Evolutionary conservation across 2,797 vertebrate genomes (phyloP).

Genomic region (Fistularia tabacaria): DNA sequence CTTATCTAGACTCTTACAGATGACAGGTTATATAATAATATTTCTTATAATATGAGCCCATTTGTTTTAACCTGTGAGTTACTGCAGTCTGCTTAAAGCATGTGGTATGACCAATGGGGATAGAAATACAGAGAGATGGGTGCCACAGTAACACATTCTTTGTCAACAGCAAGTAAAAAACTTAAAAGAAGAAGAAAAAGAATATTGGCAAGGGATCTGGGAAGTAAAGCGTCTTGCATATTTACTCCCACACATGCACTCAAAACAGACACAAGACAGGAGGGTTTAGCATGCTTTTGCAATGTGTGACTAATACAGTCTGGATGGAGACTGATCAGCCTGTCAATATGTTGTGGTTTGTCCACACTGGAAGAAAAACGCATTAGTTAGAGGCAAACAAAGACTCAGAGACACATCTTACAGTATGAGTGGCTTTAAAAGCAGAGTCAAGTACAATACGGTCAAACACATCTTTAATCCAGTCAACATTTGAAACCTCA

Average conservation of each 20-base stretch:
- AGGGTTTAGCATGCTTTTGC: slow-evolving; percentile 35
- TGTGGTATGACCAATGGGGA: too few relatives aligned
- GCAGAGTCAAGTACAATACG: too few relatives aligned
- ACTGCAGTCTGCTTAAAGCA: too few relatives aligned
- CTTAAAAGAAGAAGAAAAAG: slow-evolving; percentile 34
- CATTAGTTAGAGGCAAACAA: slow-evolving; percentile 35
- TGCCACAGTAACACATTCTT: slow-evolving; percentile 25
- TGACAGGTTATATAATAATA: too few relatives aligned
- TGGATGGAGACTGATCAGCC: slow-evolving; percentile 55
- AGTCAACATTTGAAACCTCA: too few relatives aligned
- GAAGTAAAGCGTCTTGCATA: slow-evolving; percentile 56
- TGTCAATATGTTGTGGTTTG: slow-evolving; percentile 62
- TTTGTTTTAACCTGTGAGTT: too few relatives aligned
- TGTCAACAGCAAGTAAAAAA: slow-evolving; percentile 50
- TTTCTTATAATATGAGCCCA: too few relatives aligned
- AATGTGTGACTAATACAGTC: slow-evolving; percentile 63
- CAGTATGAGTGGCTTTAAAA: slow-evolving; percentile 3
- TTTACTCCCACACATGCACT: slow-evolving; percentile 55
- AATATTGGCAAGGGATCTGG: slow-evolving; percentile 42
- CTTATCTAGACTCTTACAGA: too few relatives aligned
- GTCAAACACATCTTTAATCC: too few relatives aligned
- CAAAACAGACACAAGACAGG: slow-evolving; percentile 58
- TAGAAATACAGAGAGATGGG: too few relatives aligned
- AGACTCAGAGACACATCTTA: slow-evolving; percentile 26
- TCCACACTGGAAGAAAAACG: slow-evolving; percentile 41